These are phyloP conservation scores for Unio pictorum DNA, from an alignment of 2,888 invertebrate species.

Conservation along the genomic window DNA sequence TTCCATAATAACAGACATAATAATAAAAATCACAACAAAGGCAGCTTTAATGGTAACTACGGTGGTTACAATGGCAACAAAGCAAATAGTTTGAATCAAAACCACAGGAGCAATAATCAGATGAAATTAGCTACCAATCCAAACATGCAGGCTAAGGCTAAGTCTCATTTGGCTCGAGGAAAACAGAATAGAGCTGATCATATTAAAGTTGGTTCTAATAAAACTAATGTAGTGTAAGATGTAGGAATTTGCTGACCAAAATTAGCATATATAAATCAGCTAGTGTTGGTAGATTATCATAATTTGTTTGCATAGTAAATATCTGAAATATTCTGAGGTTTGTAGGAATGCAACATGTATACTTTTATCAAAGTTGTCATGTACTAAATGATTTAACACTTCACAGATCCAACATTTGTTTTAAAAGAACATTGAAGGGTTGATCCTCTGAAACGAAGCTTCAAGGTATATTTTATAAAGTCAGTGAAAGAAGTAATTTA, in stretches of 20 bases:
- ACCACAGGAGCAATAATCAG: slow-evolving; percentile 9
- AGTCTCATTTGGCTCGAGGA: slow-evolving; percentile 27
- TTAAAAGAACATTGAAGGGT: too few species aligned
- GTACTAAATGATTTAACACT: background rate
- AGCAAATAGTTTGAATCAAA: background rate
- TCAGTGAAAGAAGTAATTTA: too few species aligned
- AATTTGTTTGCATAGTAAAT: background rate
- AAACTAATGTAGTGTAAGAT: too few species aligned
- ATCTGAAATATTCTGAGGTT: background rate
- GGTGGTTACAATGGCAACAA: background rate
- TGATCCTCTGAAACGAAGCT: too few species aligned
- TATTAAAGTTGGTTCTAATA: too few species aligned
- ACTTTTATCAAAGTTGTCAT: background rate
- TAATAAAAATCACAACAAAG: slow-evolving; percentile 4
- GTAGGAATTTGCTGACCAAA: too few species aligned
- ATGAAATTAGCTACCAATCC: slow-evolving; percentile 4
- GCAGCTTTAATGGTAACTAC: slow-evolving; percentile 1
- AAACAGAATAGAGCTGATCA: slow-evolving; percentile 9
- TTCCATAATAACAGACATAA: slow-evolving; percentile 6
- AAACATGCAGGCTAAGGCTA: slow-evolving; percentile 22
- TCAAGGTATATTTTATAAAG: too few species aligned
- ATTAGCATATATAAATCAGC: background rate
- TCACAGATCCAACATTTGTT: too few species aligned
- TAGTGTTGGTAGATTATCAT: background rate
- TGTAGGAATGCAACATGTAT: background rate